These are phyloP conservation scores for Oxyteleia sp. DNA, from an alignment of 2,888 invertebrate genomes.

Conservation along the genomic window DNA sequence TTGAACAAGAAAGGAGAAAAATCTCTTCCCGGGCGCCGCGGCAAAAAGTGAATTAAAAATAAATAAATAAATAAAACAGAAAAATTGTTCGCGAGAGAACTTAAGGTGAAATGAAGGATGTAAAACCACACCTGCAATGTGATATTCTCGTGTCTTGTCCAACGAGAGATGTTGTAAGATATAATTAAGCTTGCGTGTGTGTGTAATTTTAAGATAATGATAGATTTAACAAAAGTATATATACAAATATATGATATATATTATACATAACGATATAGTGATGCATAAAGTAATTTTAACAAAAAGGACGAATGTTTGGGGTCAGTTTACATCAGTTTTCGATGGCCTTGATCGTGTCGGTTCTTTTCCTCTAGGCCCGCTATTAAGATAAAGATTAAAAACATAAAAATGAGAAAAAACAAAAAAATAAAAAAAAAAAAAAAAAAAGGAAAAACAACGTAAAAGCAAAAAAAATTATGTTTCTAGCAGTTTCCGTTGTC, in stretches of 20 bases:
- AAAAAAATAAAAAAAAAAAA: constrained; percentile 33
- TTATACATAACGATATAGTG: constrained; percentile 62
- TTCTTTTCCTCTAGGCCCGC: constrained; percentile 61
- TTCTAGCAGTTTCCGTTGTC: constrained; percentile 67
- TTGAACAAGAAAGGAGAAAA: constrained; percentile 7
- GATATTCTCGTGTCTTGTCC: constrained; percentile 87
- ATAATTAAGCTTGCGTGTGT: constrained; percentile 75
- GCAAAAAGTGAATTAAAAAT: constrained; percentile 15
- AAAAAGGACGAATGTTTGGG: constrained; percentile 46
- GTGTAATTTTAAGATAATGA: constrained; percentile 68
- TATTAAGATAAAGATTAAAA: constrained; percentile 33
- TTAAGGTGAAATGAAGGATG: constrained; percentile 60
- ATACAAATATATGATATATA: constrained; percentile 60
- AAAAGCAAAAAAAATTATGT: constrained; percentile 45
- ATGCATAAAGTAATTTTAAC: constrained; percentile 51
- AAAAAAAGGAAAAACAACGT: constrained; percentile 20
- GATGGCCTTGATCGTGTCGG: constrained; percentile 62
- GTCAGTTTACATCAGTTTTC: constrained; percentile 58
- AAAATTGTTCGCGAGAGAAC: constrained; percentile 40
- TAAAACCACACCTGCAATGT: constrained; percentile 85
- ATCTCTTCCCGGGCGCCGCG: constrained; percentile 24
- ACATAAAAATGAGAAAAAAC: constrained; percentile 18
- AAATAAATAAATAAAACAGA: too few species aligned
- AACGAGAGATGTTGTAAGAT: constrained; percentile 86
- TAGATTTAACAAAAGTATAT: constrained; percentile 64